phyloP scores from a whole-genome alignment of 2,888 invertebrate species.

The Clanis bilineata region DNA sequence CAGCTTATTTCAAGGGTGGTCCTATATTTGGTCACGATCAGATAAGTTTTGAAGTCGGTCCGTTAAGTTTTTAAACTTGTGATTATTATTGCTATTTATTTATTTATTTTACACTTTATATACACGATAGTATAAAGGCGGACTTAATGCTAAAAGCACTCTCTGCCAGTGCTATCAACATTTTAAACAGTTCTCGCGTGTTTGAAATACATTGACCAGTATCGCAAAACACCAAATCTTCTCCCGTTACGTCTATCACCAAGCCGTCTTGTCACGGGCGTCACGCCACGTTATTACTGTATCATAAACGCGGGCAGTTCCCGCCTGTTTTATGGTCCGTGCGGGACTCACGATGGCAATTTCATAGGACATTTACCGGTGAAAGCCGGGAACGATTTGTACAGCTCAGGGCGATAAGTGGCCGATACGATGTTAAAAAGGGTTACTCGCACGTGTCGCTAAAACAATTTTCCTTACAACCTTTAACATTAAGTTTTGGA shows the following conservation, averaged over 20 bases:
- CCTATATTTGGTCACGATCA: too few species aligned
- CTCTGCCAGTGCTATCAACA: too few species aligned
- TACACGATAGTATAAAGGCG: too few species aligned
- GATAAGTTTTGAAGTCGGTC: too few species aligned
- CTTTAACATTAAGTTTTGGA: conserved; percentile 8
- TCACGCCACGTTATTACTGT: conserved; percentile 61
- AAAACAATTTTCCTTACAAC: conserved; percentile 37
- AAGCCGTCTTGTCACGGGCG: conserved; percentile 51
- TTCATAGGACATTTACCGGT: conserved; percentile 70
- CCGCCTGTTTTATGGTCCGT: conserved; percentile 63
- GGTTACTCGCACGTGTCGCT: conserved; percentile 44
- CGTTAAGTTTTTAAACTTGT: too few species aligned
- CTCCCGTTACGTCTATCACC: conserved; percentile 1
- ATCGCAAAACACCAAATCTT: background rate
- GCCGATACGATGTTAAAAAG: conserved; percentile 43
- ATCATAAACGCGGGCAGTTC: conserved; percentile 69
- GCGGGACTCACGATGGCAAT: conserved; percentile 77
- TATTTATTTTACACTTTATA: too few species aligned
- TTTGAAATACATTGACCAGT: too few species aligned
- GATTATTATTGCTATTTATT: too few species aligned
- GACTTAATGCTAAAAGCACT: too few species aligned
- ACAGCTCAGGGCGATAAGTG: conserved; percentile 59
- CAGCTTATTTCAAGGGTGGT: too few species aligned
- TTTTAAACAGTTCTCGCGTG: too few species aligned
- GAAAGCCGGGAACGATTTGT: conserved; percentile 66